Conservation (phyloP, 2,888 invertebrate species). For the Thymelicus acteon region DNA sequence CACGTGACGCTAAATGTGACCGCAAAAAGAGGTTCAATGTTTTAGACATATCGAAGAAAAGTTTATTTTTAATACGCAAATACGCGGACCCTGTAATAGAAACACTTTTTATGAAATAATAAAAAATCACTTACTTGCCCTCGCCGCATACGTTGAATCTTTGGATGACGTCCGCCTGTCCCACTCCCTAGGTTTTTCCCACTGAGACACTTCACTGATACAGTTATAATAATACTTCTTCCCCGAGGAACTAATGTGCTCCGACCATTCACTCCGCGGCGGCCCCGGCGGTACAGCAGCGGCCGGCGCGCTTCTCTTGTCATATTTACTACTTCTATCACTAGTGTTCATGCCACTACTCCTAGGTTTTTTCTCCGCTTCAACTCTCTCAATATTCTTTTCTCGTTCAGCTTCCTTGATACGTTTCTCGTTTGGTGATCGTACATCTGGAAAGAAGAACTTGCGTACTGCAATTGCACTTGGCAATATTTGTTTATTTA, state of each 20-base stretch:
- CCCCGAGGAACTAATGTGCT: conserved; percentile 98
- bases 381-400: conserved; percentile 94
- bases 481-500: too few species aligned
- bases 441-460: conserved; percentile 64
- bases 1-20: too few species aligned
- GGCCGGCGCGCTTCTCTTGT: conserved; percentile 72
- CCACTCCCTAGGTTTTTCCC: conserved; percentile 99
- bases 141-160: conserved; percentile 70
- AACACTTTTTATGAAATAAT: too few species aligned
- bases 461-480: not conserved
- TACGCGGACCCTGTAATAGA: too few species aligned
- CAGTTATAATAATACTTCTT: conserved; percentile 99
- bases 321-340: conserved; percentile 81
- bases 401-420: conserved; percentile 91
- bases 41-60: too few species aligned
- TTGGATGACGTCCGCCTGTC: conserved; percentile 81
- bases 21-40: too few species aligned
- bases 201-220: conserved; percentile 98
- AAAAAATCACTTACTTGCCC: too few species aligned
- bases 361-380: conserved; percentile 69
- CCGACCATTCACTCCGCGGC: conserved; percentile 96
- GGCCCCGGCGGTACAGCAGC: conserved; percentile 65
- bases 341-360: conserved; percentile 79
- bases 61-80: too few species aligned
- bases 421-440: conserved; percentile 90